Base-by-base conservation (phyloP, 92 coral and sea anemone genomes). In the Epizoanthus scotinus region DNA sequence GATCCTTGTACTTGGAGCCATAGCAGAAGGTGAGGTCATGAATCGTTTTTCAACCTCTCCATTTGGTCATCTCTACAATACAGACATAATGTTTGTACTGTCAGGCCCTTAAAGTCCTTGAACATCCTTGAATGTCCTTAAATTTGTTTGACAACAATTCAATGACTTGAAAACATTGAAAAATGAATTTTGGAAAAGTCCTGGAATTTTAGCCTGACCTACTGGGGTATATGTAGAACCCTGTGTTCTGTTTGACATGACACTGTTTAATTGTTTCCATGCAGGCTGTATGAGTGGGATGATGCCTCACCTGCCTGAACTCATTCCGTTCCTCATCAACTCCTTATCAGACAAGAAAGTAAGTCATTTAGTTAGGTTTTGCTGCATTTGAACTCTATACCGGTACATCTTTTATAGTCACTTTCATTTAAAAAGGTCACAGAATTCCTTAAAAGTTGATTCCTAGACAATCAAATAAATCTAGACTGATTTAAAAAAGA, bases 321-420 rank as follows among this genome's bases (percentile, higher is more conserved):
- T 95, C 27, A 90, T 95, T 56, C 99, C 99, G 4, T 95, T 95
- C 77, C 90, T 95, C 36, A 89, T 95, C 55, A 95, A 95, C 78
- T 93, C 98, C 24, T 92, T 95, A 9, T 89, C 99, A 26, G 99
- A 95, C 40, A 95, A 95, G 78, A 95, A 90, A 91, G 99, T 95
- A 78, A 67, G 85, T 27, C 15, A 36, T 42, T 58, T 21, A 15
- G 22, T 6, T 5, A 60, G n/a, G 6, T 47, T 13, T 18, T 21
- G 49, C 10, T 3, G 59, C 42, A 7, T 64, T 38, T 80, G 47
- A 49, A 40, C 44, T n/a, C 66, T 1, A 19, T 0, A 50, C 19
- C 0, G 5, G 18, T 63, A 8, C 53, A 31, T 50, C 6, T 28
- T 25, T n/a, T n/a, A n/a, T n/a, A n/a, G n/a, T n/a, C n/a, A n/a